These are phyloP conservation scores for Galendromus occidentalis DNA, from an alignment of 1,140 invertebrate genomes.

Conservation along the genomic window DNA sequence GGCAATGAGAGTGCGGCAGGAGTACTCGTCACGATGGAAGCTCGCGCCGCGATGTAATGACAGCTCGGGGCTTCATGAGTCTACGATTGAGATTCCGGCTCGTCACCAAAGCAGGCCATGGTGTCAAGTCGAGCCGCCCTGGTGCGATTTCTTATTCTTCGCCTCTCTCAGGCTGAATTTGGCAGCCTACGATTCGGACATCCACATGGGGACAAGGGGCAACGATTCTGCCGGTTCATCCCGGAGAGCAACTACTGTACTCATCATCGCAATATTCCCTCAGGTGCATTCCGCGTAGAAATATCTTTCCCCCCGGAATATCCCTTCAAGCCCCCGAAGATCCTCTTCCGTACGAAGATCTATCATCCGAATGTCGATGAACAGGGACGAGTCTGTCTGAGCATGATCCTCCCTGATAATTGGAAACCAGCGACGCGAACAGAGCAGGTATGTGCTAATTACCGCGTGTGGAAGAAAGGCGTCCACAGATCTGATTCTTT, in stretches of 20 bases:
- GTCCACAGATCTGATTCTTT: background rate
- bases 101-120: background rate
- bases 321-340: conserved; percentile 96
- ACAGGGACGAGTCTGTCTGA: conserved; percentile 89
- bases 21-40: too few species aligned
- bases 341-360: conserved; percentile 90
- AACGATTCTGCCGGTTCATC: background rate
- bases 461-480: background rate
- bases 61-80: too few species aligned
- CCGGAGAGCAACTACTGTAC: background rate
- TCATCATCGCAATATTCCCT: background rate
- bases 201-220: background rate
- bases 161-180: background rate
- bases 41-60: too few species aligned
- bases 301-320: conserved; percentile 97
- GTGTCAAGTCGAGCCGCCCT: background rate
- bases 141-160: background rate
- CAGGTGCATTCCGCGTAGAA: conserved; percentile 85
- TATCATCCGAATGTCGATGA: conserved; percentile 99
- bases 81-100: background rate
- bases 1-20: too few species aligned
- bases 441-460: conserved; percentile 50
- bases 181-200: background rate
- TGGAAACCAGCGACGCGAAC: conserved; percentile 99
- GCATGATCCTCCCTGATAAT: conserved; percentile 90